Conservation (phyloP, 37 sponge, comb jelly and placozoan species). For the Halichondria panicea region DNA sequence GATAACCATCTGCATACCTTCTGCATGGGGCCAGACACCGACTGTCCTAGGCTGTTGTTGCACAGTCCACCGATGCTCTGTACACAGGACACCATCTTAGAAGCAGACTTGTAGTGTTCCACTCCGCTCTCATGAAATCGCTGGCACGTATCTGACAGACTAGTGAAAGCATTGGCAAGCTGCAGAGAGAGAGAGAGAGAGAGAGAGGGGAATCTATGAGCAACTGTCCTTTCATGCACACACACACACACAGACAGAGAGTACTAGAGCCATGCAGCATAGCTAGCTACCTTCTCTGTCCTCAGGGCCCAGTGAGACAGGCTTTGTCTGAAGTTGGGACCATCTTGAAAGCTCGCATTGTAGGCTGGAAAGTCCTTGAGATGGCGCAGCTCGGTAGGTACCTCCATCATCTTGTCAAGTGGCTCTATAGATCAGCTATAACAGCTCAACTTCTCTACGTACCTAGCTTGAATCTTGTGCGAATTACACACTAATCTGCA, state of each 20-base stretch:
- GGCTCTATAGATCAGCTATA: background rate
- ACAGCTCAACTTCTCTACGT: no score
- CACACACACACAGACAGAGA: background rate
- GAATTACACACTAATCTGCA: no score
- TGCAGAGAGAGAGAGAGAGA: slow-evolving; percentile 20
- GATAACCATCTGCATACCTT: slow-evolving; percentile 17
- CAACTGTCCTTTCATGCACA: background rate
- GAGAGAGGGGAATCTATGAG: background rate
- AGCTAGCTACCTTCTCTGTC: slow-evolving; percentile 63
- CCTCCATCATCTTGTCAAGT: slow-evolving; percentile 12
- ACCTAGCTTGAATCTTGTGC: no score
- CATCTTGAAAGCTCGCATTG: slow-evolving; percentile 63
- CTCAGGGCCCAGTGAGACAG: slow-evolving; percentile 58
- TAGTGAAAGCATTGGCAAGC: slow-evolving; percentile 41
- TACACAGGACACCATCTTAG: slow-evolving; percentile 2
- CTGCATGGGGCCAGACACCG: slow-evolving; percentile 5
- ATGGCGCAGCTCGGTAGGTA: slow-evolving; percentile 46
- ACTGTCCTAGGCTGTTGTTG: slow-evolving; percentile 11
- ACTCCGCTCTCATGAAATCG: slow-evolving; percentile 54
- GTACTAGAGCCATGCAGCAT: background rate
- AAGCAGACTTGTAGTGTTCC: slow-evolving; percentile 59
- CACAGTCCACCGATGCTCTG: slow-evolving; percentile 22
- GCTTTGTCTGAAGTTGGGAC: slow-evolving; percentile 64
- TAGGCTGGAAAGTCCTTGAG: slow-evolving; percentile 66
- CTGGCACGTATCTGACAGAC: slow-evolving; percentile 33